Evolutionary conservation across 2,888 invertebrate species (phyloP), one percentile per base, ranked within the genome.

Genomic region (Brachynemurus nebulosus): DNA sequence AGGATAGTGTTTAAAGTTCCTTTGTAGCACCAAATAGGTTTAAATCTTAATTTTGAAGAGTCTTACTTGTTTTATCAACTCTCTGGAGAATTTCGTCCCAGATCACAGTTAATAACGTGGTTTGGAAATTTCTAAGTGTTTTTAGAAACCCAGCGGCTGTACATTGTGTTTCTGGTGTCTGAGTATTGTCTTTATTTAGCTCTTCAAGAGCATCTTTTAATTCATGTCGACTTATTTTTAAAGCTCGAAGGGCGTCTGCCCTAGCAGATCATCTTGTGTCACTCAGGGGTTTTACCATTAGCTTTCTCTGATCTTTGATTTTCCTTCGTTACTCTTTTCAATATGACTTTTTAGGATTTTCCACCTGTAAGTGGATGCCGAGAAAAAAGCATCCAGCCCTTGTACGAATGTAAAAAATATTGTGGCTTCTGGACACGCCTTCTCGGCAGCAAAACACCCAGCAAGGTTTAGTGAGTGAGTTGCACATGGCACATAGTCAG

Each of bases 221-320:
- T 38, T 20, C 48, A 50, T 44, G 20, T 48, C 48, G 48, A 27
- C 45, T 42, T 44, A 46, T 44, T 40, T 45, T 17, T 30, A 48
- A 23, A 6, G 23, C 23, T 23, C 9, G 6, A 9, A 6, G 9
- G 9, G 23, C 23, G 9, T 23, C 23, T 7, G 6, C 7, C 9
- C 23, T 23, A 23, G 23, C 23, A 6, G 23, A 23, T 9, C 23
- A 23, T 23, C 48, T 47, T 44, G 46, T 48, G 33, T 9, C 7
- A 37, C n/a, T 17, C 11, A 38, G 38, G 20, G 9, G n/a, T 30
- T 41, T 30, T 8, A 41, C 17, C 8, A n/a, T 41, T 12, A 7
- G 17, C 11, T 14, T 40, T 40, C 21, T 40, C 14, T 30, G 12
- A n/a, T n/a, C n/a, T n/a, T n/a, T n/a, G n/a, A n/a, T n/a, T n/a